Conservation (phyloP, 2,888 invertebrate genomes). For the Amphipyra tragopoginis region DNA sequence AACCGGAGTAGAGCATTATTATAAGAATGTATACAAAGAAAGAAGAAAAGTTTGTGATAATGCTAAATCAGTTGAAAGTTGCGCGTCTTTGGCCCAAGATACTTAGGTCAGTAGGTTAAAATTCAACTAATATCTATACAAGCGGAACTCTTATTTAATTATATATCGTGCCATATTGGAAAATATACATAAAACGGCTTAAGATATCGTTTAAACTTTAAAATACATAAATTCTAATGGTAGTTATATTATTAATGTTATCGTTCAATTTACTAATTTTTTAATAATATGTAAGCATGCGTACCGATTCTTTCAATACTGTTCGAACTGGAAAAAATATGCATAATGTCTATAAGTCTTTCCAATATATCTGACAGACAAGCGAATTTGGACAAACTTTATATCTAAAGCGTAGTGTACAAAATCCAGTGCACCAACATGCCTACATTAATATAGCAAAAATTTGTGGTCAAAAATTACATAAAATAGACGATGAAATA, state of each 20-base stretch:
- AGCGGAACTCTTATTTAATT: conserved; percentile 9
- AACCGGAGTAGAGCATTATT: conserved; percentile 22
- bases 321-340: conserved; percentile 82
- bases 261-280: conserved; percentile 37
- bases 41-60: neutral
- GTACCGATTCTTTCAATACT: conserved; percentile 83
- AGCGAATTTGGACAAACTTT: conserved; percentile 64
- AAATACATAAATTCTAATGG: conserved; percentile 10
- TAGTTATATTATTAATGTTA: conserved; percentile 23
- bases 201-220: conserved; percentile 41
- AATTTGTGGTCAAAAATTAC: conserved; percentile 69
- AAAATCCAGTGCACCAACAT: conserved; percentile 79
- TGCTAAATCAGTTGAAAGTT: conserved; percentile 43
- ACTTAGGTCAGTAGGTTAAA: conserved; percentile 21
- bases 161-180: conserved; percentile 1
- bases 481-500: conserved; percentile 63
- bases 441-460: conserved; percentile 78
- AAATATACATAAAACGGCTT: conserved; percentile 17
- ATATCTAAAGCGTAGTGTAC: conserved; percentile 74
- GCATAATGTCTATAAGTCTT: conserved; percentile 69
- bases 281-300: conserved; percentile 75
- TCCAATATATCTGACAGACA: conserved; percentile 58
- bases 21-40: conserved; percentile 3
- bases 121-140: conserved; percentile 39
- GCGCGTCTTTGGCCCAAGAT: conserved; percentile 27